Conservation (phyloP, 23 tunicate genomes). For the Ciona savignyi region DNA sequence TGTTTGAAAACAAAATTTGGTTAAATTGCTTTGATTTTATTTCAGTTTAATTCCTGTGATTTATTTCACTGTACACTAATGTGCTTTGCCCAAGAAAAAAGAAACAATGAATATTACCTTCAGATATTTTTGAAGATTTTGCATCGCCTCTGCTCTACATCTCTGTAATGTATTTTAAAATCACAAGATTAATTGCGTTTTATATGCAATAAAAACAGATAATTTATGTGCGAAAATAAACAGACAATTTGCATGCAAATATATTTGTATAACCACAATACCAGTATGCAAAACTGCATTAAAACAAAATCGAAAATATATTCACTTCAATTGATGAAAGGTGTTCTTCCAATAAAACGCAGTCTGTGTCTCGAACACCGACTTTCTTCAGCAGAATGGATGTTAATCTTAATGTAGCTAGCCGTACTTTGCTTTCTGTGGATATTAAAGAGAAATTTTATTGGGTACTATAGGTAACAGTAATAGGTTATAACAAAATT, state of each 20-base stretch:
- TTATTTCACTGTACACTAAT: background rate
- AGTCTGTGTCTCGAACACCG: slow-evolving; percentile 45
- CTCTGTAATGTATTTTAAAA: background rate
- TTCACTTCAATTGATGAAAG: slow-evolving; percentile 57
- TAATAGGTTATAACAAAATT: too few species aligned
- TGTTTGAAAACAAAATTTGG: too few species aligned
- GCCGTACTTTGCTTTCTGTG: slow-evolving; percentile 73
- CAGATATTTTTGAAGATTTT: slow-evolving; percentile 41
- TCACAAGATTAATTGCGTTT: too few species aligned
- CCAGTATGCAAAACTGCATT: too few species aligned
- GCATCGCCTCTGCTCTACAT: slow-evolving; percentile 34
- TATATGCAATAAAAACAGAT: too few species aligned
- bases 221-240: too few species aligned
- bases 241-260: background rate
- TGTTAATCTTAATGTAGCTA: slow-evolving; percentile 60
- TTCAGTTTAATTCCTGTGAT: too few species aligned
- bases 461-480: too few species aligned
- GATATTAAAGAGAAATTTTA: too few species aligned
- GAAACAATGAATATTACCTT: slow-evolving; percentile 30
- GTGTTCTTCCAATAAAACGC: slow-evolving; percentile 67
- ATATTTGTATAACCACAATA: background rate
- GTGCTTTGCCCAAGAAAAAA: background rate
- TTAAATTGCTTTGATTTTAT: too few species aligned
- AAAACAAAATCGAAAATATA: too few species aligned
- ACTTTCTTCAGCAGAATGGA: slow-evolving; percentile 47